Evolutionary conservation across 2,797 vertebrate genomes (phyloP).

Genomic region (Hippopotamyrus pictus): DNA sequence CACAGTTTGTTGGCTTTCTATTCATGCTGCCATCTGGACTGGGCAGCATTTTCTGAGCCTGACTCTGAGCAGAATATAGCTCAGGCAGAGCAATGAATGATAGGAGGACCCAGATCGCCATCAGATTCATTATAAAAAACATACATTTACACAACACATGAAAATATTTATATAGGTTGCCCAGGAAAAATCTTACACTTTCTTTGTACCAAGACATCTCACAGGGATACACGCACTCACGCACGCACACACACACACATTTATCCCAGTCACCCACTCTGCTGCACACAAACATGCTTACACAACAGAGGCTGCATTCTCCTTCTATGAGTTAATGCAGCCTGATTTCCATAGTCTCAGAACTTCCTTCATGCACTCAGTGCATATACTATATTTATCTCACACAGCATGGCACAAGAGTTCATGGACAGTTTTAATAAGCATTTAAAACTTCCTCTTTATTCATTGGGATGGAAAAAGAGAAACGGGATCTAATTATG

Average conservation of each 20-base stretch:
- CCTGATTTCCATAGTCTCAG: neutral
- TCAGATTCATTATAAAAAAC: neutral
- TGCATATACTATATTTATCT: neutral
- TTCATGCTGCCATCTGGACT: neutral
- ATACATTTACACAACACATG: neutral
- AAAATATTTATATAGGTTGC: neutral
- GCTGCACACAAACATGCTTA: neutral
- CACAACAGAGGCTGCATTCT: neutral
- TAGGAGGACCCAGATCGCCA: neutral
- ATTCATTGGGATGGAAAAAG: neutral
- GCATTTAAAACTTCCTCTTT: neutral
- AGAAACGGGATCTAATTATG: neutral
- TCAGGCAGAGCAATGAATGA: neutral
- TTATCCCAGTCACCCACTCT: neutral
- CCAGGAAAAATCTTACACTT: neutral
- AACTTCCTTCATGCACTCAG: neutral
- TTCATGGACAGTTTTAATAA: neutral
- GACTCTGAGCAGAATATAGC: neutral
- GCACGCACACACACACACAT: neutral
- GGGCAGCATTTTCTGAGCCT: neutral
- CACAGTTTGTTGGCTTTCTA: neutral
- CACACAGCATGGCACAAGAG: neutral
- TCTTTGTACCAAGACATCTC: neutral
- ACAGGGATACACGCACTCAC: neutral
- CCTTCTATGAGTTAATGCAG: neutral